Evolutionary conservation across 2,888 invertebrate species (phyloP), one percentile per base, ranked within the genome.

Genomic region (Polietes domitor): DNA sequence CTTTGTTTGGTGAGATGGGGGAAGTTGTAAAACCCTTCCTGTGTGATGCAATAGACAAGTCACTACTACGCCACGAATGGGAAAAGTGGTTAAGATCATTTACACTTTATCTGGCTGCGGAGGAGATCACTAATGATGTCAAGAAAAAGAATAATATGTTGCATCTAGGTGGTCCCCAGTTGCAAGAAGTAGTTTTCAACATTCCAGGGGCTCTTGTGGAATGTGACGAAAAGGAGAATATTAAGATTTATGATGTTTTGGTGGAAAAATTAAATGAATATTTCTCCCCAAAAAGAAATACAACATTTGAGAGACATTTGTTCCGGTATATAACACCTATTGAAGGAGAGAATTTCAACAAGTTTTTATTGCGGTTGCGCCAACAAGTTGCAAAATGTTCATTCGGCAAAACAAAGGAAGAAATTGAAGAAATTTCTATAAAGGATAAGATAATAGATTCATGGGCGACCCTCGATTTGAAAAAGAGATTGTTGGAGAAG

Each of bases 291-390:
- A 72, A 85, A 58, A 86, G 85, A 77, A 87, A 87, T 28, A 83
- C 82, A 6, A 82, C 77, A 32, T 87, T 87, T 32, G 89, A 90
- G 86, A 71, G 89, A 10, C 88, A 90, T 83, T 10, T 89, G 3
- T 89, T 89, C 80, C 77, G 89, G 1, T 74, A 86, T 12, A 75
- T 88, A 32, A 61, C 41, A 10, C 70, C 77, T 47, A 15, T 15
- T 5, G 74, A 82, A 61, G 87, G 82, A 0, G 90, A 90, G 53
- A 88, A 87, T 43, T 88, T 90, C 74, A 89, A 88, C 50, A 89
- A 89, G 72, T 90, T 89, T 82, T 63, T 82, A 55, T 17, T 83
- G 26, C 63, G 83, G 19, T 37, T 80, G 24, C 61, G 78, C 2
- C 80, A 84, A 43, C 80, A 81, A 43, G 68, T 72, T 0, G 63